Evolutionary conservation across 2,888 invertebrate genomes (phyloP).

Genomic region (Dynastes hyllus): DNA sequence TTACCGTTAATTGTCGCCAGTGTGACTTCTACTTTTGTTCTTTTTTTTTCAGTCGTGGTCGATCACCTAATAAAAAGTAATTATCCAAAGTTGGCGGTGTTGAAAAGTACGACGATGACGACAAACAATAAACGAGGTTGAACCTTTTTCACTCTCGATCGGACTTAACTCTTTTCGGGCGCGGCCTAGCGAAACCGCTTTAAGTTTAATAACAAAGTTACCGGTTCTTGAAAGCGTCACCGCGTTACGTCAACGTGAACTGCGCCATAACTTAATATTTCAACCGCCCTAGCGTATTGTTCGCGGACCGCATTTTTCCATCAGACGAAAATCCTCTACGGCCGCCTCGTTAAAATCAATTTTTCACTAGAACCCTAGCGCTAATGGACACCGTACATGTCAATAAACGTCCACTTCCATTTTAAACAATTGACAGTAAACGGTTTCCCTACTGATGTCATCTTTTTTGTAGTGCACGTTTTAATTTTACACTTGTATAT

Average conservation of each 20-base stretch:
- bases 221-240: conserved; percentile 26
- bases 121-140: conserved; percentile 37
- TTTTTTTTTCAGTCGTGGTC: not conserved
- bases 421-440: conserved; percentile 40
- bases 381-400: conserved; percentile 41
- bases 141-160: conserved; percentile 24
- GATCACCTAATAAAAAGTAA: not conserved
- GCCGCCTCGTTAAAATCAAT: conserved; percentile 41
- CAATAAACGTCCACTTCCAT: conserved; percentile 44
- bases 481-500: not conserved
- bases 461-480: not conserved
- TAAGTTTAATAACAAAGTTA: conserved; percentile 33
- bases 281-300: conserved; percentile 18
- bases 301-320: conserved; percentile 19
- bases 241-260: conserved; percentile 15
- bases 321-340: conserved; percentile 13
- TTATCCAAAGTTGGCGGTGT: conserved; percentile 5
- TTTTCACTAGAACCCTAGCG: conserved; percentile 14
- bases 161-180: conserved; percentile 22
- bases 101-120: conserved; percentile 3
- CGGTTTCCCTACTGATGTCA: not conserved
- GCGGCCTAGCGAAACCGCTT: conserved; percentile 8
- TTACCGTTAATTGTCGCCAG: too few species aligned
- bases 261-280: conserved; percentile 35
- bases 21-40: too few species aligned